phyloP scores from a whole-genome alignment of 2,113 vertebrate genomes.

The Ochotona princeps region DNA sequence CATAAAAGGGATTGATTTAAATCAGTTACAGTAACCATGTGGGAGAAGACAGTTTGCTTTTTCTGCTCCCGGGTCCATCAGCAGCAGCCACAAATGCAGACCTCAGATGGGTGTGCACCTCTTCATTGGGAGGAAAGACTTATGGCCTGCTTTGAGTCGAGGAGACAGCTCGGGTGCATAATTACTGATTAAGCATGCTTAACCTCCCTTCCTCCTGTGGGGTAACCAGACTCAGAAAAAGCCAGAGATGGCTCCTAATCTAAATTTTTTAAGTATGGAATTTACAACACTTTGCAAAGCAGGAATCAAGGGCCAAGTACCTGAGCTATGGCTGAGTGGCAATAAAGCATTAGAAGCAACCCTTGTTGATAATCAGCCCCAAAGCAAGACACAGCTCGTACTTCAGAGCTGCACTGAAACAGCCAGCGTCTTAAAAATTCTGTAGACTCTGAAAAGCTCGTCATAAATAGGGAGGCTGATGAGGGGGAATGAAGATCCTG shows the following conservation, averaged over 20 bases:
- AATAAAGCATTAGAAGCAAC: not conserved
- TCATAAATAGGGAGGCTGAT: constrained; percentile 39
- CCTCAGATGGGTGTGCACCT: constrained; percentile 41
- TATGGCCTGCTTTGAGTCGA: not conserved
- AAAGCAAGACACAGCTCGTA: not conserved
- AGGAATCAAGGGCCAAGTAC: constrained; percentile 32
- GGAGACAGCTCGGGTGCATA: constrained; percentile 4
- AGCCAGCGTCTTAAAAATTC: constrained; percentile 22
- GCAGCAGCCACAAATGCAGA: constrained; percentile 53
- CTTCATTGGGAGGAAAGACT: constrained; percentile 19
- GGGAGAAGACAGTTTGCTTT: not conserved
- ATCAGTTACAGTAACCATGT: constrained; percentile 66
- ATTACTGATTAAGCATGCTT: constrained; percentile 18
- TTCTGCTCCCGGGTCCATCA: constrained; percentile 39
- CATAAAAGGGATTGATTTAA: constrained; percentile 71
- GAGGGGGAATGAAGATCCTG: constrained; percentile 51
- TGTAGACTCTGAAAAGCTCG: constrained; percentile 22
- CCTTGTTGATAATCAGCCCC: constrained; percentile 28
- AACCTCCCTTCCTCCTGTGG: constrained; percentile 20
- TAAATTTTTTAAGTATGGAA: constrained; percentile 5
- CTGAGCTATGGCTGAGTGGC: constrained; percentile 48
- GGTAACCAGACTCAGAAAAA: constrained; percentile 52
- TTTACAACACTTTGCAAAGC: constrained; percentile 61
- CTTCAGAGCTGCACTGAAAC: constrained; percentile 17
- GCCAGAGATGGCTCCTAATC: not conserved